Base-by-base conservation (phyloP, 2,888 invertebrate genomes). In the Elysia crispata region DNA sequence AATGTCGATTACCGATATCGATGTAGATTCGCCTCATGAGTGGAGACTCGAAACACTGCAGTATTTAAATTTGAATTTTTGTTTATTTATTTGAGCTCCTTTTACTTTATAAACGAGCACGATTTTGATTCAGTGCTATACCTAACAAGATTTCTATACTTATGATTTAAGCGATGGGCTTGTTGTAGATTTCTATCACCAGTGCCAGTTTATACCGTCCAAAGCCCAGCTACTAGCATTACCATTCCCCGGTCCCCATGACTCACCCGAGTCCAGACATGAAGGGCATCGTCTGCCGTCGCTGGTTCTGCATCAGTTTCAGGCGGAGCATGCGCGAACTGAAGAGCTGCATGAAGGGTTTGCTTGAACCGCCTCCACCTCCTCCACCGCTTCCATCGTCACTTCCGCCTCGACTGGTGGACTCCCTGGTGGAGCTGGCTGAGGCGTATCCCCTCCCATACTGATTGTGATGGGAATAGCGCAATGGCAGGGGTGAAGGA, bases 251-350 rank as follows among this genome's bases (percentile, higher is more conserved):
- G 5, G 13, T 13, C 3, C 20, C 41, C 41, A 41, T 18, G 33
- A 76, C 80, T 69, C 62, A 81, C 83, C 83, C 76, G 41, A 77
- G 25, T 11, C 28, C n/a, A 25, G 80, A 76, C 41, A 85, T 81
- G 78, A 83, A 85, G 13, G 87, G 87, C 80, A 87, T 80, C 20
- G 85, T 84, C 64, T 87, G 84, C 64, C 84, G 67, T 11, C 86
- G 81, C 75, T 86, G 85, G 80, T 86, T 86, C 79, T 87, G 87
- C 67, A 85, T 86, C 74, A 87, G 85, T 62, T 86, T 85, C 67
- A 87, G 79, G 11, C 86, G 79, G 69, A 87, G 86, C 85, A 87
- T 85, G 23, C 86, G 85, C 77, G 86, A 86, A 83, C 86, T 86
- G 77, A 86, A 86, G 23, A 87, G 82, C 81, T 85, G 80, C 81